Evolutionary conservation across 2,113 vertebrate genomes (phyloP), one percentile per base, ranked within the genome.

Genomic region (Ictalurus punctatus): DNA sequence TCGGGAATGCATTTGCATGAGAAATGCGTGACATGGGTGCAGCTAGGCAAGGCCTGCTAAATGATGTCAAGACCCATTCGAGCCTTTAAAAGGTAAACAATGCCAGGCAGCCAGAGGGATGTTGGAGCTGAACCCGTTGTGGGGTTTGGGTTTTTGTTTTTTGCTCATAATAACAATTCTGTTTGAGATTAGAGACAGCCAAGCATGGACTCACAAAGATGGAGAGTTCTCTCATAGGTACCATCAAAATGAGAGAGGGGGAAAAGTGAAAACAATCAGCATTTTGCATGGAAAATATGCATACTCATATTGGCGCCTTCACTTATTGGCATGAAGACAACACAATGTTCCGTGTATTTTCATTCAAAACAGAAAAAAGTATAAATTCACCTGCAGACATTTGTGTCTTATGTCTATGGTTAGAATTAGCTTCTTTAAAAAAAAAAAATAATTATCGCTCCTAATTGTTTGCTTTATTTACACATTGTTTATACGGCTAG

Each of bases 61-160:
- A 58, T 73, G 83, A 91, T 87, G 88, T 89, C 44, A 58, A 58
- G 83, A 79, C 78, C 78, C 59, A 58, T 83, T 85, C 25, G 54
- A 87, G 90, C n/a, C 79, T 67, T 63, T 79, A 91, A 87, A 84
- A 84, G 34, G 88, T 85, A 91, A 89, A 93, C 90, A 88, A 86
- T 90, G 58, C 25, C 37, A 87, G 91, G 85, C 85, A 87, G 90
- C 63, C 79, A 84, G 87, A 89, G 86, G 87, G 89, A 52, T 83
- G 85, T 34, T 67, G 76, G 87, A 82, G 40, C 90, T 48, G 63
- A 90, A 89, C 74, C 71, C 73, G 87, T 69, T 67, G 73, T 82
- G 79, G 34, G 19, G 30, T 78, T 80, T 4, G 17, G 34, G 14
- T 56, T 58, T 27, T 58, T 85, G n/a, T 89, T 37, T 48, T 67